These are phyloP conservation scores for human (Homo sapiens) DNA, from an alignment of 2,113 vertebrate species.

Conservation along the genomic window GRCh38 chr12:87572501-87573000, in stretches of 20 bases:
- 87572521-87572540: neutral
- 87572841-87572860: neutral
- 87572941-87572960: neutral
- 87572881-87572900: neutral
- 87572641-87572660: neutral
- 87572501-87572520: neutral
- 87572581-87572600: neutral
- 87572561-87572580: neutral
- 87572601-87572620: constrained; percentile 7
- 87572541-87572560: neutral
- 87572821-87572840: neutral
- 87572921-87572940: neutral
- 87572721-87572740: neutral
- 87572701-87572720: neutral
- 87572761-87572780: neutral
- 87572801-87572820: neutral
- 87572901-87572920: constrained; percentile 18
- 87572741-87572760: neutral
- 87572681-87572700: neutral
- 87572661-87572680: neutral
- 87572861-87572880: neutral
- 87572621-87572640: neutral
- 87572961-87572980: neutral
- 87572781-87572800: neutral
- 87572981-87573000: neutral